phyloP scores from a whole-genome alignment of 2,113 vertebrate species.

The Syrrhaptes paradoxus region DNA sequence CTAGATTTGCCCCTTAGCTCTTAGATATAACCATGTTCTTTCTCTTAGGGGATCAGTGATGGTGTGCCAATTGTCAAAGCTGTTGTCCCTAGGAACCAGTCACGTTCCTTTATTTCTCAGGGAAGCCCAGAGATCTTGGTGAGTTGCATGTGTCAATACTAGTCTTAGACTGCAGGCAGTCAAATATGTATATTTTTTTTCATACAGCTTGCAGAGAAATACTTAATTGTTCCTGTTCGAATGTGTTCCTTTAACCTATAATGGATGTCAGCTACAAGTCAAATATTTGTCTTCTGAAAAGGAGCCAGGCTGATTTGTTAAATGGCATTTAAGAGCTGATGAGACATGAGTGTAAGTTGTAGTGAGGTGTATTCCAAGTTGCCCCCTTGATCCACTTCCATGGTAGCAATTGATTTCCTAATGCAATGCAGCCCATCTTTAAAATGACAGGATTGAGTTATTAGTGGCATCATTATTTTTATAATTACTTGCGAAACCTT shows the following conservation, averaged over 20 bases:
- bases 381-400: not conserved
- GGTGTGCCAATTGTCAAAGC: conserved; percentile 90
- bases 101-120: conserved; percentile 96
- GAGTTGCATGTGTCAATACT: conserved; percentile 58
- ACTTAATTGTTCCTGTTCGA: not conserved
- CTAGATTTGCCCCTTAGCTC: not conserved
- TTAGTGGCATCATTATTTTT: not conserved
- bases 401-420: not conserved
- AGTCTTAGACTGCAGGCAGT: not conserved
- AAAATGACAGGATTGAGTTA: not conserved
- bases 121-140: conserved; percentile 96
- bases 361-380: not conserved
- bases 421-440: not conserved
- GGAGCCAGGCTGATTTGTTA: not conserved
- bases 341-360: not conserved
- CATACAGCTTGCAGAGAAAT: not conserved
- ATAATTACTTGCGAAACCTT: not conserved
- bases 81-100: conserved; percentile 92
- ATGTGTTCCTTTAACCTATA: not conserved
- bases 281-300: not conserved
- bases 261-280: not conserved
- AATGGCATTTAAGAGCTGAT: not conserved
- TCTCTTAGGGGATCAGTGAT: conserved; percentile 92
- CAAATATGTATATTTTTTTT: not conserved
- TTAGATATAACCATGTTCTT: not conserved